phyloP scores from a whole-genome alignment of 1,140 invertebrate species.

The Macrobrachium rosenbergii region DNA sequence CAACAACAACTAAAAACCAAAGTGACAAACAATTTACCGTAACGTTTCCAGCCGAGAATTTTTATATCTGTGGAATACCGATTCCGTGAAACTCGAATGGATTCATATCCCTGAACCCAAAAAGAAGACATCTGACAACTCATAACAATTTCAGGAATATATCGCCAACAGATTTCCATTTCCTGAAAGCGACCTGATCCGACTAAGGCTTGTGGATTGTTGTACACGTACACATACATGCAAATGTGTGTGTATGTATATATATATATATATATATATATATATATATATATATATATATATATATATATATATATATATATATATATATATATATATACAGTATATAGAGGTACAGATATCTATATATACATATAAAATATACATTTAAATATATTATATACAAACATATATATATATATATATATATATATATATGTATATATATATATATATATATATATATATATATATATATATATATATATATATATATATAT shows the following conservation, averaged over 20 bases:
- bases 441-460: not conserved
- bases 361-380: not conserved
- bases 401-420: not conserved
- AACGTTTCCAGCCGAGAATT: too few species aligned
- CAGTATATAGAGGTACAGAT: not conserved
- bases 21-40: too few species aligned
- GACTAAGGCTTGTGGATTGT: not conserved
- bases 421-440: not conserved
- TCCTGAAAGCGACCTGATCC: too few species aligned
- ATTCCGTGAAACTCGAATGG: too few species aligned
- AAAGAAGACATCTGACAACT: too few species aligned
- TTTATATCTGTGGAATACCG: too few species aligned
- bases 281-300: conserved; percentile 3
- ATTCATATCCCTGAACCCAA: too few species aligned
- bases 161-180: too few species aligned
- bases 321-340: not conserved
- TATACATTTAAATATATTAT: too few species aligned
- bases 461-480: not conserved
- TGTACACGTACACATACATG: not conserved
- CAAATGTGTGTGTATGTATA: not conserved
- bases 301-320: not conserved
- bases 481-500: too few species aligned
- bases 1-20: too few species aligned
- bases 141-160: too few species aligned
- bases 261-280: not conserved